Evolutionary conservation across 2,797 vertebrate genomes (phyloP).

Genomic region (Miichthys miiuy): DNA sequence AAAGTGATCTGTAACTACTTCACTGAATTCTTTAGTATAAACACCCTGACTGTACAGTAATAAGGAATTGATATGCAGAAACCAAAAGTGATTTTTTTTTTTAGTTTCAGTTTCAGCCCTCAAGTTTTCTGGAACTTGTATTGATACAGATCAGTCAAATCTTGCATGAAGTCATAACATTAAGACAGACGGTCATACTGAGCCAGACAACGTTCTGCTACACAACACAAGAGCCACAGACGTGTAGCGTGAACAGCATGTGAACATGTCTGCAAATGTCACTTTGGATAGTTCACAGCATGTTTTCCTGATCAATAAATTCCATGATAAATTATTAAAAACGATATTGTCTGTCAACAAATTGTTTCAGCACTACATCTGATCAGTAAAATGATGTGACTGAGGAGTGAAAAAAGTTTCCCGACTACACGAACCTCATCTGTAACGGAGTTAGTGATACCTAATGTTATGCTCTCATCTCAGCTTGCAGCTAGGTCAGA

Average conservation of each 20-base stretch:
- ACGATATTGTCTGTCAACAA: too few relatives aligned
- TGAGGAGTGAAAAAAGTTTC: too few relatives aligned
- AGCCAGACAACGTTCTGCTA: background rate
- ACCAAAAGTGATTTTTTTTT: background rate
- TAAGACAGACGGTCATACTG: background rate
- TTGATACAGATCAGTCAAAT: background rate
- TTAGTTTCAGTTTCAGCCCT: background rate
- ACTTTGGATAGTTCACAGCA: background rate
- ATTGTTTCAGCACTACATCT: background rate
- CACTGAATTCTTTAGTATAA: background rate
- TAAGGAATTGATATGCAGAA: background rate
- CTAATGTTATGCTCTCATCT: background rate
- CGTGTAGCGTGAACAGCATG: background rate
- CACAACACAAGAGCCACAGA: background rate
- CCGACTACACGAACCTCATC: too few relatives aligned
- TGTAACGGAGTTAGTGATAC: background rate
- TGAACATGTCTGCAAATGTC: background rate
- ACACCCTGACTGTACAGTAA: background rate
- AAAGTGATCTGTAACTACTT: too few relatives aligned
- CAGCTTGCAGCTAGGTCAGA: background rate
- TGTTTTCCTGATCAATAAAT: too few relatives aligned
- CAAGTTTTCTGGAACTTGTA: background rate
- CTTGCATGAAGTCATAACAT: too few relatives aligned
- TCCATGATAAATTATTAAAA: too few relatives aligned
- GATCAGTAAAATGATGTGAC: background rate